Conservation (phyloP, 2,888 invertebrate species). For the Callimorpha dominula region DNA sequence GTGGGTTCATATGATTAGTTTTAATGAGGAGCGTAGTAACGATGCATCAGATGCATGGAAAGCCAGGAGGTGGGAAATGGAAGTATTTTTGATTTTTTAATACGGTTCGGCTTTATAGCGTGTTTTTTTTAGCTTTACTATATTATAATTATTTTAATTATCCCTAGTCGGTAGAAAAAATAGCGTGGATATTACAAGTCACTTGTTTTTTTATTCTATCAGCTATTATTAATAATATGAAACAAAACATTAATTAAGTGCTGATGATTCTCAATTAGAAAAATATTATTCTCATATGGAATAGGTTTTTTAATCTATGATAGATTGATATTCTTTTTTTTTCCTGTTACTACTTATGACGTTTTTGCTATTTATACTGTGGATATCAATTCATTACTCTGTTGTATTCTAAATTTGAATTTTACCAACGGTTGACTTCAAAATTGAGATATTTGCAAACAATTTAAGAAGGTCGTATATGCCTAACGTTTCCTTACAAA, state of each 20-base stretch:
- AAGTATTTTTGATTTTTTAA: no score
- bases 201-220: neutral
- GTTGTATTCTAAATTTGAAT: neutral
- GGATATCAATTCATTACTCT: no score
- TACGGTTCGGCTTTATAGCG: no score
- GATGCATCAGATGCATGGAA: no score
- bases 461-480: neutral
- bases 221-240: neutral
- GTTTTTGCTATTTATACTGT: neutral
- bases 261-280: neutral
- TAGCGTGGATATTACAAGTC: neutral
- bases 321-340: neutral
- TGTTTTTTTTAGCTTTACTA: no score
- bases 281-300: neutral
- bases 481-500: neutral
- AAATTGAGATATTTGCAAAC: neutral
- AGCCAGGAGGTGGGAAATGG: no score
- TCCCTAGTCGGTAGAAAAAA: no score
- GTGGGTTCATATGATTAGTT: no score
- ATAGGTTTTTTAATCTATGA: neutral
- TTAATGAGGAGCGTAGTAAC: no score
- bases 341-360: neutral
- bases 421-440: neutral
- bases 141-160: no score
- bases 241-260: neutral